These are phyloP conservation scores for Scaptodrosophila latifasciaeformis DNA, from an alignment of 2,888 invertebrate genomes.

Conservation along the genomic window DNA sequence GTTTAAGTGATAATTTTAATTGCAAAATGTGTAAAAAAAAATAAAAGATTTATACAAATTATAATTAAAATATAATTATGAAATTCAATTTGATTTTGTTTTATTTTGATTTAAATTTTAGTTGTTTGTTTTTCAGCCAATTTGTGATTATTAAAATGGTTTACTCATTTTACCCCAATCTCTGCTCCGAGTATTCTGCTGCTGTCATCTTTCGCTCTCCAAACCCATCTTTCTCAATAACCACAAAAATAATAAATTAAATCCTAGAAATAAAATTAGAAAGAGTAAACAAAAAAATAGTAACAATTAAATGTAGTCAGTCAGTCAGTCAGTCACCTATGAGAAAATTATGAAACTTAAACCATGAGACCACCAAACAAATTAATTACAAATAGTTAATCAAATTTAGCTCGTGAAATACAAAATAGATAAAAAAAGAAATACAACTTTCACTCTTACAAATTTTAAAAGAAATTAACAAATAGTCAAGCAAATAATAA, in stretches of 20 bases:
- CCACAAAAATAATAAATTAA: neutral
- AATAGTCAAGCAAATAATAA: conserved; percentile 48
- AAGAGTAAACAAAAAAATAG: no score
- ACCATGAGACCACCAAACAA: no score
- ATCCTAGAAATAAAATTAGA: neutral
- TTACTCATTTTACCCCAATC: neutral
- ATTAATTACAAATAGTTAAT: neutral
- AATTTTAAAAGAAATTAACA: conserved; percentile 46
- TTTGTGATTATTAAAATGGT: conserved; percentile 8
- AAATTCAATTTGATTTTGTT: conserved; percentile 22
- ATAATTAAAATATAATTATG: conserved; percentile 48
- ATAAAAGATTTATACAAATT: conserved; percentile 32
- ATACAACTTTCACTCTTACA: conserved; percentile 3
- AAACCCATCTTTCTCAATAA: neutral
- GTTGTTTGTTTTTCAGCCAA: neutral
- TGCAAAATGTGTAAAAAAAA: conserved; percentile 58
- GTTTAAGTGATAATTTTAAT: conserved; percentile 57
- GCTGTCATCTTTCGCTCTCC: no score
- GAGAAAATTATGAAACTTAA: no score
- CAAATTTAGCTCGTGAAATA: neutral
- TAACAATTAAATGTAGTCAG: no score
- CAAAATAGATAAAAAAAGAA: conserved; percentile 5
- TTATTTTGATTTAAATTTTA: conserved; percentile 8
- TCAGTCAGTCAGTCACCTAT: no score
- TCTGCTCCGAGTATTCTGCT: neutral